Base-by-base conservation (phyloP, 2,797 vertebrate genomes). In the Enoplosus armatus region DNA sequence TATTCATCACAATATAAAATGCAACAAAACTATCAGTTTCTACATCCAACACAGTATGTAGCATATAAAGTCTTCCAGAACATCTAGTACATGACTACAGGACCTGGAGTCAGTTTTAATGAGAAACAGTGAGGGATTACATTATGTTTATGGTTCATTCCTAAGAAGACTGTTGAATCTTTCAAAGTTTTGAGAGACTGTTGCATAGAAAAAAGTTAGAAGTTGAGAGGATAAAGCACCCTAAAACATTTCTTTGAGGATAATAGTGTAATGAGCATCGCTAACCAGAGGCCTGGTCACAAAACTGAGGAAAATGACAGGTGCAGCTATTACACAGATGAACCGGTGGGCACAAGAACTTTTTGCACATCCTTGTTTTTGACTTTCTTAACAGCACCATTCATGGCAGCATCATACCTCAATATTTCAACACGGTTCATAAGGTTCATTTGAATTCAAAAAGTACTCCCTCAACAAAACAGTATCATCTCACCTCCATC, bases 391-490 rank as follows among this genome's bases (percentile, higher is more conserved):
- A 73, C 39, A 0, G 33, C 67, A 9, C 59, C 60, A n/a, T 59
- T 70, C 50, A 48, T 11, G 3, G 45, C 64, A 20, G 65, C 37
- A 10, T 56, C 76, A 35, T 0, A 41, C 50, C 47, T 82, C 47
- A 76, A 48, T 62, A 76, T 76, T 76, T 77, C 18, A 74, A 63
- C 69, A 37, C 7, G n/a, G 70, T 77, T 79, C 79, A 59, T 37
- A 10, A 33, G 45, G 45, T 73, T 86, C 43, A 71, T 89, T 51
- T 63, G 47, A 84, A 87, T 89, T 85, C 72, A 79, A 41, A 76
- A 87, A 87, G 68, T 27, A 70, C 27, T 69, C 43, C 47, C 39
- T 78, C 62, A 67, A 56, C 77, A 58, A 62, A 84, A 76, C 73
- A 53, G 53, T 27, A 73, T 75, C 73, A 65, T 64, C 64, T 73